Evolutionary conservation across 1,140 invertebrate genomes (phyloP), one percentile per base, ranked within the genome.

Genomic region (Littorina saxatilis): DNA sequence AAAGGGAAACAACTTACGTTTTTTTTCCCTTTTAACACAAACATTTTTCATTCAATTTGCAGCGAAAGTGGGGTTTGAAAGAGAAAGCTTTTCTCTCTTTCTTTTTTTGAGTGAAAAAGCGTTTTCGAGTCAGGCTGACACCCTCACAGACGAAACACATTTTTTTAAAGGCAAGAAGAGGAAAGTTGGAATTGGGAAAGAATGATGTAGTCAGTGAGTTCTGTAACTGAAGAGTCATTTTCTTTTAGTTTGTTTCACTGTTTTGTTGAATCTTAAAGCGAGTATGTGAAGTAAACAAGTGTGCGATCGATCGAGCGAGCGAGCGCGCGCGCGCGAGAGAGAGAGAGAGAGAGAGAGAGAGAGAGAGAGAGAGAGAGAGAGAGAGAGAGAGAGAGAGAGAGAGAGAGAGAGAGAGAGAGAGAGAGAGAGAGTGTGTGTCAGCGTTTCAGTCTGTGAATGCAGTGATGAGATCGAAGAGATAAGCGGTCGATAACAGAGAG

Each of bases 31-130:
- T 68, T 68, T 15, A 68, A 23, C 66, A 39, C 32, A 68, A 68
- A 68, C 66, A 68, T 68, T 37, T 68, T 68, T 35, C 66, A 68
- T 68, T 68, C 66, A 68, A 68, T 68, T 68, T 68, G 66, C 66
- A 35, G 66, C 15, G 66, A 39, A 68, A 58, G 43, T 47, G 17
- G 43, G n/a, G n/a, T n/a, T n/a, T n/a, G n/a, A n/a, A n/a, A n/a
- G n/a, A n/a, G n/a, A n/a, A n/a, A n/a, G n/a, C n/a, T n/a, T n/a
- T 47, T 47, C 5, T 5, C 17, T 47, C 17, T 47, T 47, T 47
- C 17, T 9, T 5, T 47, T 47, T 47, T 47, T 47, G 17, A 47
- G 17, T 17, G 43, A 47, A 47, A 47, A 17, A 9, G 43, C 17
- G 43, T 47, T 47, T 23, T 23, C 7, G 58, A 63, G 23, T 23